These are phyloP conservation scores for Podotricha telesiphe DNA, from an alignment of 2,888 invertebrate genomes.

Conservation along the genomic window DNA sequence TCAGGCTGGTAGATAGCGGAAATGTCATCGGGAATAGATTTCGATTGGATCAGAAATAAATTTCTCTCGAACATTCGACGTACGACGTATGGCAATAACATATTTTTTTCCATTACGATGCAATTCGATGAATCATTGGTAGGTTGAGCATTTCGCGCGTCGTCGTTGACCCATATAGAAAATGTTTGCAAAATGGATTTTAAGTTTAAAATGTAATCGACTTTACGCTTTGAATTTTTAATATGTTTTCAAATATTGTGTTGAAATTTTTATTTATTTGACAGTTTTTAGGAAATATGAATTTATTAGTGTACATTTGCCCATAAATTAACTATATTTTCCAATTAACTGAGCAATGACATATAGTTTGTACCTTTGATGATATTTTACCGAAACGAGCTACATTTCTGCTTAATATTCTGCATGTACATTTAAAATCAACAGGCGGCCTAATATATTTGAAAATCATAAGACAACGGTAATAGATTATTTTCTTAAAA, in stretches of 20 bases:
- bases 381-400: neutral
- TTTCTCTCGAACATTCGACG: constrained; percentile 57
- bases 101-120: constrained; percentile 80
- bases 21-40: constrained; percentile 42
- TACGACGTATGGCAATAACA: constrained; percentile 79
- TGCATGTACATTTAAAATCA: neutral
- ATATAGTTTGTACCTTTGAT: neutral
- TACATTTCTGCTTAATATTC: neutral
- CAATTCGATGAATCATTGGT: constrained; percentile 80
- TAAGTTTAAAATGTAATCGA: constrained; percentile 33
- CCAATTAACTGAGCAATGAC: neutral
- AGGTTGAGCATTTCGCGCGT: constrained; percentile 63
- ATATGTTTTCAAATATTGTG: constrained; percentile 23
- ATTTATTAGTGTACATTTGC: neutral
- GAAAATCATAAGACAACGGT: neutral
- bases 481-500: neutral
- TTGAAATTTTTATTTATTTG: constrained; percentile 27
- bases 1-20: constrained; percentile 34
- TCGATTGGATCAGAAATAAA: constrained; percentile 40
- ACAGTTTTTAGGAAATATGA: constrained; percentile 27
- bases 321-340: constrained; percentile 13
- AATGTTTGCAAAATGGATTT: constrained; percentile 65
- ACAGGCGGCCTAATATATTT: neutral
- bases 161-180: constrained; percentile 67
- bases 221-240: constrained; percentile 33